phyloP scores from a whole-genome alignment of 2,113 vertebrate genomes.

The Eublepharis macularius region DNA sequence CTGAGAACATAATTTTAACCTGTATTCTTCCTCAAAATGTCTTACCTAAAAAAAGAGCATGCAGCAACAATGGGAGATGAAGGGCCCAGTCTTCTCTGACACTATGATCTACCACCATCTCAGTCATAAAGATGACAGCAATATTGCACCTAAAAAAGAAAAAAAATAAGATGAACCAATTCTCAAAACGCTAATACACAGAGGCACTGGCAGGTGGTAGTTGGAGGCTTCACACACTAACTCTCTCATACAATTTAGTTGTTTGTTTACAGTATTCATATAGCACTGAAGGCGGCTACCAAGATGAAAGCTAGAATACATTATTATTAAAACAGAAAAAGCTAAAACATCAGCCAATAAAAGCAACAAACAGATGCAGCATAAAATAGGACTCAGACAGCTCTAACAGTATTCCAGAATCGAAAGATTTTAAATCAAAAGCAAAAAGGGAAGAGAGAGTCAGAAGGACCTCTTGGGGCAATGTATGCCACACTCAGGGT shows the following conservation, averaged over 20 bases:
- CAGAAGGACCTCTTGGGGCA: no score
- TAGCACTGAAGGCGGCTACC: background rate
- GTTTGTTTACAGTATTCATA: no score
- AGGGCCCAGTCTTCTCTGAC: slow-evolving; percentile 98
- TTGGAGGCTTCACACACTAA: no score
- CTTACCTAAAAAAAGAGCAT: slow-evolving; percentile 95
- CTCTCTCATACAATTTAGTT: no score
- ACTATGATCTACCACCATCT: slow-evolving; percentile 99
- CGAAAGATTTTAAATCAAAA: no score
- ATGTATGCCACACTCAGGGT: no score
- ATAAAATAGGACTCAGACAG: no score
- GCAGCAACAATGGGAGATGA: slow-evolving; percentile 91
- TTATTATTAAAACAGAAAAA: background rate
- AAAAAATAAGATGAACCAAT: slow-evolving; percentile 28
- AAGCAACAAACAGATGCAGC: no score
- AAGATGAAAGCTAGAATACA: background rate
- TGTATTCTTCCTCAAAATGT: slow-evolving; percentile 20
- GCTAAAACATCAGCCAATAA: no score
- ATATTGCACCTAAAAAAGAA: slow-evolving; percentile 88
- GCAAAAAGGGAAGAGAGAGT: no score
- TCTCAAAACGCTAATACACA: background rate
- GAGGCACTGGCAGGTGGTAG: background rate
- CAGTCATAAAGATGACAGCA: slow-evolving; percentile 98
- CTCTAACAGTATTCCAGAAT: no score
- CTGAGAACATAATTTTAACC: background rate